Evolutionary conservation across 2,888 invertebrate genomes (phyloP), one percentile per base, ranked within the genome.

Genomic region (Acanthoscelides obtectus): DNA sequence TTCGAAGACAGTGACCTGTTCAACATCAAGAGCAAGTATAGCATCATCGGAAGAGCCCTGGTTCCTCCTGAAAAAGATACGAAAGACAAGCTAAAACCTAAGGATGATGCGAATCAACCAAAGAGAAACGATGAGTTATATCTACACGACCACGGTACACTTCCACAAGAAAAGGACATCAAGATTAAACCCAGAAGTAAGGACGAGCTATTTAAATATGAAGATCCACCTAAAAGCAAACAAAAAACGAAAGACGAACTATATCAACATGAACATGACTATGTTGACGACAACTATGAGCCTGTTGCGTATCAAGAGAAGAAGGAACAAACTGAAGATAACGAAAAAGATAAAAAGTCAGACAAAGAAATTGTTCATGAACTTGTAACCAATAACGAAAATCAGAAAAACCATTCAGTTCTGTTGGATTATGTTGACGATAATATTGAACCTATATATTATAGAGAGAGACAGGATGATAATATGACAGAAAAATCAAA

Each of bases 241-340:
- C 6, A 6, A 5, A 20, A 6, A 45, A 45, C 12, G 17, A 45
- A 45, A 45, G 66, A 66, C 20, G 21, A 66, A 20, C 21, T 66
- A 20, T 67, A 21, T 66, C 5, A 20, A 69, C n/a, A 64, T 19
- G 12, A 25, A 70, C 19, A 80, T 69, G 83, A 83, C 72, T 84
- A 83, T 70, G 79, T 83, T 2, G 81, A 84, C 75, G 84, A 84
- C 78, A 84, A 84, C 76, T 84, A 82, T 70, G 84, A 85, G 77
- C 79, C 82, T 3, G 20, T 66, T 45, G 45, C 17, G 45, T 45
- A 45, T 45, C 45, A 45, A 45, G 72, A 71, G 19, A 72, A 71
- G 22, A 71, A 72, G 69, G 22, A 64, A 64, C 66, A 66, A 20
- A 66, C 66, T 17, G 64, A 69, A 19, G 6, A 68, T 19, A 65